These are phyloP conservation scores for Nebria salina DNA, from an alignment of 2,888 invertebrate genomes.

Conservation along the genomic window DNA sequence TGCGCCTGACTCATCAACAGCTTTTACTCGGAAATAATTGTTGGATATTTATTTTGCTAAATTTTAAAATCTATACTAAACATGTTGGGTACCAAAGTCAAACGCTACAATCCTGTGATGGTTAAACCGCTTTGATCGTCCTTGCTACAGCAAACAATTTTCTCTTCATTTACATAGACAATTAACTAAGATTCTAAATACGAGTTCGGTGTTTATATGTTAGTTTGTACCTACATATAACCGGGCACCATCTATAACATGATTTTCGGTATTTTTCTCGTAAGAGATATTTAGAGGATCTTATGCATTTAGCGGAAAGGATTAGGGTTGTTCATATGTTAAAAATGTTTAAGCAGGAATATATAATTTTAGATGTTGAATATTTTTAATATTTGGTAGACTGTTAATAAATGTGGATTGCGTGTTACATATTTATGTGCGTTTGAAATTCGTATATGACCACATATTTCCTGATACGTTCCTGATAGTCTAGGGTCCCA, in stretches of 20 bases:
- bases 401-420: too few relatives aligned
- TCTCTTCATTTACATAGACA: neutral
- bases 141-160: neutral
- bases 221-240: neutral
- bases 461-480: neutral
- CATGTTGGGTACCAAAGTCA: neutral
- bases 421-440: too few relatives aligned
- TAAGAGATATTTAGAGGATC: neutral
- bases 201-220: neutral
- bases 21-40: neutral
- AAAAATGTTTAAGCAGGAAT: too few relatives aligned
- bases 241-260: neutral
- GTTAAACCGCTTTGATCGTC: neutral
- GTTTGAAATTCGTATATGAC: neutral
- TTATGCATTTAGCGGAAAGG: too few relatives aligned
- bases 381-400: too few relatives aligned
- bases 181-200: neutral
- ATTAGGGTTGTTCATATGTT: too few relatives aligned
- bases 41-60: neutral
- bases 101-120: constrained; percentile 19
- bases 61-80: neutral
- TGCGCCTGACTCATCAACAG: neutral
- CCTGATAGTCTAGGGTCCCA: neutral
- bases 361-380: too few relatives aligned
- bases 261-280: neutral